Evolutionary conservation across 2,113 vertebrate genomes (phyloP).

Genomic region (Ageneiosus marmoratus): DNA sequence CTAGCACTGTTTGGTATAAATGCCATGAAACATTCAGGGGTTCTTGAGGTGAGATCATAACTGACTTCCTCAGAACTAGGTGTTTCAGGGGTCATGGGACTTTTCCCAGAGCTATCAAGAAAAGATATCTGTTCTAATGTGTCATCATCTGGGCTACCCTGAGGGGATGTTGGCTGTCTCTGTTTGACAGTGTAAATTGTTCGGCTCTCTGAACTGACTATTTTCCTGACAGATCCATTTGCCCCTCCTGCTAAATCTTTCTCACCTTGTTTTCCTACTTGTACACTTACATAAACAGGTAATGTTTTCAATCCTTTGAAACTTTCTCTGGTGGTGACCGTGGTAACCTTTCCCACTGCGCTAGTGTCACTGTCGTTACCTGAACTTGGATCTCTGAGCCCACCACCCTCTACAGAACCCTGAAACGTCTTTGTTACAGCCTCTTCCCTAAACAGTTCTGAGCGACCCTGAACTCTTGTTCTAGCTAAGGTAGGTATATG

Average conservation of each 20-base stretch:
- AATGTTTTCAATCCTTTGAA: slow-evolving; percentile 91
- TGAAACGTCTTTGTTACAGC: slow-evolving; percentile 79
- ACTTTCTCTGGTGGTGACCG: slow-evolving; percentile 79
- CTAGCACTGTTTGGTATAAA: slow-evolving; percentile 88
- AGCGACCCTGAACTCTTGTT: slow-evolving; percentile 61
- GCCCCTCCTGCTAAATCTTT: slow-evolving; percentile 79
- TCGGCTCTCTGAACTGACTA: slow-evolving; percentile 85
- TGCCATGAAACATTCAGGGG: slow-evolving; percentile 86
- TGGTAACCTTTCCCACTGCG: slow-evolving; percentile 74
- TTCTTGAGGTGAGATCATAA: slow-evolving; percentile 92
- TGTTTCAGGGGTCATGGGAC: slow-evolving; percentile 94
- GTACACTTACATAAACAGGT: slow-evolving; percentile 91
- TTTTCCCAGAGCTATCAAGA: slow-evolving; percentile 98
- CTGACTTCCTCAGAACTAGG: slow-evolving; percentile 98
- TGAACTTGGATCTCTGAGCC: slow-evolving; percentile 81
- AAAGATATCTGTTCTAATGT: slow-evolving; percentile 96
- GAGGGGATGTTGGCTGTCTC: slow-evolving; percentile 83
- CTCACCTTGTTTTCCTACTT: slow-evolving; percentile 93
- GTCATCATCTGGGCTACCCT: slow-evolving; percentile 93
- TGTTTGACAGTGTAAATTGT: slow-evolving; percentile 85
- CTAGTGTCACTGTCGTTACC: slow-evolving; percentile 73
- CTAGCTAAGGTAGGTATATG: slow-evolving; percentile 71
- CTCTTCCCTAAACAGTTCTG: slow-evolving; percentile 73
- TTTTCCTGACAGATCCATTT: slow-evolving; percentile 80
- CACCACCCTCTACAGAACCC: slow-evolving; percentile 86